Conservation (phyloP, 2,113 vertebrate genomes). For the Mohoua ochrocephala region DNA sequence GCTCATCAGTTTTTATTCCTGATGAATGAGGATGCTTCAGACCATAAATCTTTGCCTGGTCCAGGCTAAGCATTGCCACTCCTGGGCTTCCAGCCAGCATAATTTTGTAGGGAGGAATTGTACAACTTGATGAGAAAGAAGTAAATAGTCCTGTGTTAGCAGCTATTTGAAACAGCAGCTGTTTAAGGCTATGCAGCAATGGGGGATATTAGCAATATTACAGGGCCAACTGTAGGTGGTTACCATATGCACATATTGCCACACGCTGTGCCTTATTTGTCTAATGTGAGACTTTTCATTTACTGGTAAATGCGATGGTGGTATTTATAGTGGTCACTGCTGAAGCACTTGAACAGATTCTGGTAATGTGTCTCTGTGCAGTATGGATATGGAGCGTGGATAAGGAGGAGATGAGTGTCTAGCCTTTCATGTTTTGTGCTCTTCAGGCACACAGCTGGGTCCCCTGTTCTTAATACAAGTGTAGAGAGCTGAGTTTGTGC, state of each 20-base stretch:
- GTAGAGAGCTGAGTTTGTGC: background rate
- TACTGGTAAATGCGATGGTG: background rate
- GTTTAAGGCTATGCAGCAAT: background rate
- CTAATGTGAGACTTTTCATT: background rate
- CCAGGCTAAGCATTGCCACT: conserved; percentile 12
- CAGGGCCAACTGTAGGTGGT: background rate
- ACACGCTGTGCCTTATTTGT: background rate
- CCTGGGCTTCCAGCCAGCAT: conserved; percentile 29
- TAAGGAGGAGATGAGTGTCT: background rate
- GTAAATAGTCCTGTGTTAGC: conserved; percentile 37
- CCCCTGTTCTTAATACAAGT: background rate
- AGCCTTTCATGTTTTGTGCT: background rate
- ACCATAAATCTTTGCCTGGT: conserved; percentile 31
- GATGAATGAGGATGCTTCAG: background rate
- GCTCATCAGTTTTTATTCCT: conserved; percentile 34
- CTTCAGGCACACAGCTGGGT: accelerated
- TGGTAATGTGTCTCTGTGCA: background rate
- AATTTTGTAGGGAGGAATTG: conserved; percentile 35
- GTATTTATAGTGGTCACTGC: background rate
- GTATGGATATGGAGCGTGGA: background rate
- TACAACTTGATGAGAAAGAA: conserved; percentile 35
- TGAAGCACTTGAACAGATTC: background rate
- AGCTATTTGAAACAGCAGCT: conserved; percentile 43
- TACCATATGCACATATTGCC: background rate
- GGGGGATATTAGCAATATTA: background rate